phyloP scores from a whole-genome alignment of 1,140 invertebrate genomes.

The Sitodiplosis mosellana region DNA sequence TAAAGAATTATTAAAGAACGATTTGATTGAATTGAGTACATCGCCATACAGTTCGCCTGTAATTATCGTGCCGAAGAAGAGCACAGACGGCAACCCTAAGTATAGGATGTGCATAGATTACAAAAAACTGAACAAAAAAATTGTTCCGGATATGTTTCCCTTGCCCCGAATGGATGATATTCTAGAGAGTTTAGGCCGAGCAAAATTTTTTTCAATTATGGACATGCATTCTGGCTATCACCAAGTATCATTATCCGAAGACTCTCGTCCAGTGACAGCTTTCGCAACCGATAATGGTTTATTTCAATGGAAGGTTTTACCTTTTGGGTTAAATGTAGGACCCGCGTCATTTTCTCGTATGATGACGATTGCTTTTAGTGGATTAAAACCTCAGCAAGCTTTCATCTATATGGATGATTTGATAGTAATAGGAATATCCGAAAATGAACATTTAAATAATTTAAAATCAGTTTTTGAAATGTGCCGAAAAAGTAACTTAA shows the following conservation, averaged over 20 bases:
- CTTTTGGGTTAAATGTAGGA: slow-evolving; percentile 24
- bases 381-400: slow-evolving; percentile 12
- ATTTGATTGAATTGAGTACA: slow-evolving; percentile 9
- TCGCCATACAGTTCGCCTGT: slow-evolving; percentile 8
- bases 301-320: slow-evolving; percentile 13
- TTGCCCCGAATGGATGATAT: slow-evolving; percentile 7
- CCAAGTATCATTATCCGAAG: slow-evolving; percentile 6
- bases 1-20: slow-evolving; percentile 14
- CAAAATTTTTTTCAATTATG: slow-evolving; percentile 6
- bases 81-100: slow-evolving; percentile 16
- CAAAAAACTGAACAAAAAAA: too few species aligned
- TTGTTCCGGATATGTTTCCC: slow-evolving; percentile 8
- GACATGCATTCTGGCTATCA: slow-evolving; percentile 2
- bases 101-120: slow-evolving; percentile 8
- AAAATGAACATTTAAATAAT: slow-evolving; percentile 15
- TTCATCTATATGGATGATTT: slow-evolving; percentile 21
- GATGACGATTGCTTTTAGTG: slow-evolving; percentile 20
- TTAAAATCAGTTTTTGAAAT: slow-evolving; percentile 19
- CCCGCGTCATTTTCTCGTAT: slow-evolving; percentile 24
- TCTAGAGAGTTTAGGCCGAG: slow-evolving; percentile 6
- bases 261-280: slow-evolving; percentile 3
- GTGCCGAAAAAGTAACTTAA: slow-evolving; percentile 12
- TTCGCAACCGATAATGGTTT: slow-evolving; percentile 6
- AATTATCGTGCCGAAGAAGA: slow-evolving; percentile 13
- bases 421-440: slow-evolving; percentile 12